Conservation (phyloP, 2,888 invertebrate genomes). For the Lepidochitona cinerea region DNA sequence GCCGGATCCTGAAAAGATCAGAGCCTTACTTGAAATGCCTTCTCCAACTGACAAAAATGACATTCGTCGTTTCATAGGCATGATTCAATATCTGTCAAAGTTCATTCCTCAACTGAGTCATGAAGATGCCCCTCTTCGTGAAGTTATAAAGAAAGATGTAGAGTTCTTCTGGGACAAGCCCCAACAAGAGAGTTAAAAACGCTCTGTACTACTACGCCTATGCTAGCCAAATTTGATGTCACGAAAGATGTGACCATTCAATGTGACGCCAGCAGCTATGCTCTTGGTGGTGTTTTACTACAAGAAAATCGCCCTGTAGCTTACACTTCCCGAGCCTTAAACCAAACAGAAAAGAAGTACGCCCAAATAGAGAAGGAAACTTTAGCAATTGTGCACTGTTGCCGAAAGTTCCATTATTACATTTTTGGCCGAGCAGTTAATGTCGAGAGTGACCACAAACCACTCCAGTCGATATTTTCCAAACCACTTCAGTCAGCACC, state of each 20-base stretch:
- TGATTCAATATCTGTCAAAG: slow-evolving; percentile 35
- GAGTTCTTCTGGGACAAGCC: slow-evolving; percentile 26
- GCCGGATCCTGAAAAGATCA: slow-evolving; percentile 31
- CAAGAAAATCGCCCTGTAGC: too few species aligned
- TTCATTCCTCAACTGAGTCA: slow-evolving; percentile 39
- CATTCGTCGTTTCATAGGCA: slow-evolving; percentile 31
- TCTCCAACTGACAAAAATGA: slow-evolving; percentile 35
- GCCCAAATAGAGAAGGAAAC: too few species aligned
- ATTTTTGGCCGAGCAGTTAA: too few species aligned
- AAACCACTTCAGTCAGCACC: slow-evolving; percentile 13
- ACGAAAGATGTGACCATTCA: slow-evolving; percentile 30
- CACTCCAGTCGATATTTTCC: too few species aligned
- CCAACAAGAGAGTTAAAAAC: slow-evolving; percentile 29
- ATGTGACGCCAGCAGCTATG: slow-evolving; percentile 35
- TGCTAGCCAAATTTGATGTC: slow-evolving; percentile 31
- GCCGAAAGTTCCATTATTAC: too few species aligned
- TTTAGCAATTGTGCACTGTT: too few species aligned
- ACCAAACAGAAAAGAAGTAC: too few species aligned
- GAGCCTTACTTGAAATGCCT: slow-evolving; percentile 36
- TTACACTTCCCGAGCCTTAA: too few species aligned
- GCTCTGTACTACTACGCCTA: slow-evolving; percentile 23
- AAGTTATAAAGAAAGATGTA: slow-evolving; percentile 27
- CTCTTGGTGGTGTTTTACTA: slow-evolving; percentile 34
- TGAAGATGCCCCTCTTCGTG: slow-evolving; percentile 30
- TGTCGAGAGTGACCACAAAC: too few species aligned